phyloP scores from a whole-genome alignment of 1,140 invertebrate genomes.

The Meloidogyne hapla region DNA sequence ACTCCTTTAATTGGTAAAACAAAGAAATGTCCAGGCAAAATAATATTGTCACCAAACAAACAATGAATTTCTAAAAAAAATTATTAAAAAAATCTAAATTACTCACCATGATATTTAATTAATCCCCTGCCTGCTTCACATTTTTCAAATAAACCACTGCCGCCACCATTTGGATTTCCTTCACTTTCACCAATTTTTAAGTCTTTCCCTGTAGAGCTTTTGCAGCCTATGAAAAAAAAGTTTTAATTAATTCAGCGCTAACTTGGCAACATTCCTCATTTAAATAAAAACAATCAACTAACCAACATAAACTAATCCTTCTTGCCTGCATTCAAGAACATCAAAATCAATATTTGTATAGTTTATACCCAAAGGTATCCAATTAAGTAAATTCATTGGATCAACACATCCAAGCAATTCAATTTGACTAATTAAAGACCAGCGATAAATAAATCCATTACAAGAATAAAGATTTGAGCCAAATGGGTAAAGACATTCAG shows the following conservation, averaged over 20 bases:
- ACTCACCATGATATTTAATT: background rate
- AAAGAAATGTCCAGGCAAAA: background rate
- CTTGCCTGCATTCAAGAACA: background rate
- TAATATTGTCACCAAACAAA: background rate
- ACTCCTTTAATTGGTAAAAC: background rate
- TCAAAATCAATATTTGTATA: background rate
- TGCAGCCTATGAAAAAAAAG: background rate
- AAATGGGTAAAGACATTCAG: background rate
- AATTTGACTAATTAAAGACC: background rate
- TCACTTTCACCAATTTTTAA: constrained; percentile 3
- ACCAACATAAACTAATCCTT: background rate
- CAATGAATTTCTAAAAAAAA: background rate
- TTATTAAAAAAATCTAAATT: background rate
- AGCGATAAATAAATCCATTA: background rate
- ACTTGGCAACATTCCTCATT: background rate
- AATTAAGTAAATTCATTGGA: background rate
- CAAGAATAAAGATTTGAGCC: background rate
- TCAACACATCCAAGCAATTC: background rate
- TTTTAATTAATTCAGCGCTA: no score
- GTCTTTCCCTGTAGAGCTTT: background rate
- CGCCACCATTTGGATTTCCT: background rate
- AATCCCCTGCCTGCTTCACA: background rate
- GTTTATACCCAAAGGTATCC: background rate
- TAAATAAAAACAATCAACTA: background rate
- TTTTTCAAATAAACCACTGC: background rate